Percentiles rank a stretch among this genome's conserved stretches.
phyloP scores from a whole-genome alignment of 2,113 vertebrate species.

The Petromus typicus region DNA sequence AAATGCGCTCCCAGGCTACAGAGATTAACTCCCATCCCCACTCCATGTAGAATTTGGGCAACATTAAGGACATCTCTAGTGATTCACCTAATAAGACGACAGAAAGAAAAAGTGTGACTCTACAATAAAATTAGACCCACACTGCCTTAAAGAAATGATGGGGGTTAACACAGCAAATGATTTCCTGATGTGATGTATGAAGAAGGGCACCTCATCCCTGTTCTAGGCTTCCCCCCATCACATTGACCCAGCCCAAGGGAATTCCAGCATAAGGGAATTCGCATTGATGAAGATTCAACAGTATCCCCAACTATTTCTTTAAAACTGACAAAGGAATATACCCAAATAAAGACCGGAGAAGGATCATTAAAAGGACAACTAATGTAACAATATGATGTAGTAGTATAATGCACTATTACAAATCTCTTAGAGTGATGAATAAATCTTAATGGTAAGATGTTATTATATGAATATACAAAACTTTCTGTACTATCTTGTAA shows the following conservation, averaged over 20 bases:
- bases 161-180: neutral
- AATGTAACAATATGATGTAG: neutral
- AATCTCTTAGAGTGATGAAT: neutral
- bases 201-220: neutral
- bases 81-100: neutral
- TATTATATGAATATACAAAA: neutral
- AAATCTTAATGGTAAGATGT: neutral
- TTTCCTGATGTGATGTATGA: neutral
- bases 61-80: neutral
- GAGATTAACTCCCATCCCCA: neutral
- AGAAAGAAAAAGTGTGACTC: neutral
- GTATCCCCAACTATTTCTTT: neutral
- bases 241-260: too few relatives aligned
- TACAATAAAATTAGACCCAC: neutral
- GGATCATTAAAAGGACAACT: neutral
- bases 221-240: neutral
- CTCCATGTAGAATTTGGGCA: neutral
- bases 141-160: neutral
- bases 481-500: neutral
- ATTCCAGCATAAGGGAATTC: neutral
- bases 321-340: neutral
- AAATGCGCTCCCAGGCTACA: neutral
- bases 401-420: neutral
- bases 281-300: neutral
- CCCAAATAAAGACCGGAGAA: neutral